Conservation (phyloP, 2,888 invertebrate species). For the Eupithecia tripunctaria region DNA sequence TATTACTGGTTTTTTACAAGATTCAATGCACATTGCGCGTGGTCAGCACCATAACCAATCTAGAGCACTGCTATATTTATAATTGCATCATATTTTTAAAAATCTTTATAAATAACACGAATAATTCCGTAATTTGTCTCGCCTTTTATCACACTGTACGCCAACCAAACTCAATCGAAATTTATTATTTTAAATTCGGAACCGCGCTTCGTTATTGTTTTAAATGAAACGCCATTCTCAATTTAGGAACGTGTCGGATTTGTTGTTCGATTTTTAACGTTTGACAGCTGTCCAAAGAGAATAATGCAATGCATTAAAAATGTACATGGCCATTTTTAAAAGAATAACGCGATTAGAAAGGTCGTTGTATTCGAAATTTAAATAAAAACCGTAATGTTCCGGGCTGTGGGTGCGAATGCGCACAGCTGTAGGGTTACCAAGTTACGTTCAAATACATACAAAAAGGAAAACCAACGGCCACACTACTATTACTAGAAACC, state of each 20-base stretch:
- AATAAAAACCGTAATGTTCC: slow-evolving; percentile 83
- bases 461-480: slow-evolving; percentile 40
- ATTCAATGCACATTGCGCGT: slow-evolving; percentile 32
- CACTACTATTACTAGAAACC: slow-evolving; percentile 40
- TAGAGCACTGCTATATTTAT: neutral
- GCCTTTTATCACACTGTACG: slow-evolving; percentile 36
- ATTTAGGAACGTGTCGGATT: slow-evolving; percentile 71
- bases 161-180: slow-evolving; percentile 66
- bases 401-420: slow-evolving; percentile 65
- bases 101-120: neutral
- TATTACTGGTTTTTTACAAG: slow-evolving; percentile 36
- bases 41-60: slow-evolving; percentile 40
- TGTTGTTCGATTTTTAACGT: slow-evolving; percentile 57
- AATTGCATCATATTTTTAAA: neutral
- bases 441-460: slow-evolving; percentile 31
- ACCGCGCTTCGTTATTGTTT: slow-evolving; percentile 73
- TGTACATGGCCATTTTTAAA: slow-evolving; percentile 44
- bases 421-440: slow-evolving; percentile 63
- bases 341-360: slow-evolving; percentile 41
- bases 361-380: slow-evolving; percentile 64
- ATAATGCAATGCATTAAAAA: slow-evolving; percentile 59
- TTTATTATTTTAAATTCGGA: slow-evolving; percentile 77
- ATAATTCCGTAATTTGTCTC: neutral
- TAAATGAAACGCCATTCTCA: slow-evolving; percentile 82
- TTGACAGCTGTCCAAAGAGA: slow-evolving; percentile 65